A percentile compares a stretch with the other conserved stretches of the same genome.
phyloP scores from a whole-genome alignment of 2,888 invertebrate genomes.

The Noctua pronuba region DNA sequence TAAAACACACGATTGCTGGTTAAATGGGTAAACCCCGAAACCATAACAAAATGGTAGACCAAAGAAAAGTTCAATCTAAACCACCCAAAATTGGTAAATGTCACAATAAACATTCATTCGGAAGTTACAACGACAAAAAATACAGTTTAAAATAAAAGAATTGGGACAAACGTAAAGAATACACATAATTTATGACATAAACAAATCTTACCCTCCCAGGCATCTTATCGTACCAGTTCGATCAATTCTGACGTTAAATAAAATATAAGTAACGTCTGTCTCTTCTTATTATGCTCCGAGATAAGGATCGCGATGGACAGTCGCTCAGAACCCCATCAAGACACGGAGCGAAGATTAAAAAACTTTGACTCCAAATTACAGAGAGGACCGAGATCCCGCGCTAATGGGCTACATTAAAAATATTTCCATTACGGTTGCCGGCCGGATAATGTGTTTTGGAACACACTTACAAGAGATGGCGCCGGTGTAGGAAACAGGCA shows the following conservation, averaged over 20 bases:
- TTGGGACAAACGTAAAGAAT: slow-evolving; percentile 74
- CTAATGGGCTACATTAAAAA: slow-evolving; percentile 89
- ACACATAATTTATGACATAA: slow-evolving; percentile 86
- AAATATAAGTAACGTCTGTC: slow-evolving; percentile 90
- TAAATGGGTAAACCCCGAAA: slow-evolving; percentile 50
- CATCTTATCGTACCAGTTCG: slow-evolving; percentile 85
- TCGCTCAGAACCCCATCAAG: slow-evolving; percentile 88
- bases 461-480: slow-evolving; percentile 70
- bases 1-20: slow-evolving; percentile 76
- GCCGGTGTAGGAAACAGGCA: slow-evolving; percentile 75
- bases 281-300: slow-evolving; percentile 88
- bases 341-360: slow-evolving; percentile 83
- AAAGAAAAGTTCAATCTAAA: slow-evolving; percentile 3
- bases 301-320: slow-evolving; percentile 89
- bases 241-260: slow-evolving; percentile 89
- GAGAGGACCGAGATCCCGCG: slow-evolving; percentile 83
- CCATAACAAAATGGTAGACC: slow-evolving; percentile 16
- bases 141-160: slow-evolving; percentile 48
- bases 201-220: slow-evolving; percentile 84
- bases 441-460: slow-evolving; percentile 79
- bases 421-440: slow-evolving; percentile 85
- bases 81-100: slow-evolving; percentile 8
- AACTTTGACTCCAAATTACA: slow-evolving; percentile 87
- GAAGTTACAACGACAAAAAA: slow-evolving; percentile 39
- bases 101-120: slow-evolving; percentile 51